Evolutionary conservation across 1,140 invertebrate genomes (phyloP).

Genomic region (Carcinoscorpius rotundicauda): DNA sequence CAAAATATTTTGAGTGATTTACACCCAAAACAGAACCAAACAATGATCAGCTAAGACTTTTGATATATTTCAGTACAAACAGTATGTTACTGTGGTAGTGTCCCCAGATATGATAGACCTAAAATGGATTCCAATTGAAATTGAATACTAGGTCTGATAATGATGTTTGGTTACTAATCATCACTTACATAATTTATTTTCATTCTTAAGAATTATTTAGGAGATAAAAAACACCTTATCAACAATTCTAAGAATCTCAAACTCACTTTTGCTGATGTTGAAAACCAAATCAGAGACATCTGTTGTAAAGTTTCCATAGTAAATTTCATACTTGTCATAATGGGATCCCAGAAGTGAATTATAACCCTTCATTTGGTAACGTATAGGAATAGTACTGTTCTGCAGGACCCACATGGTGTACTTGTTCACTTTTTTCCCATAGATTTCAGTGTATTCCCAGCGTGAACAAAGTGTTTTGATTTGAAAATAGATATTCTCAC

Average conservation of each 20-base stretch:
- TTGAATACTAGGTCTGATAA: too few species aligned
- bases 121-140: too few species aligned
- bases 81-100: too few species aligned
- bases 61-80: too few species aligned
- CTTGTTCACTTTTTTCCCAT: conserved; percentile 68
- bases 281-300: conserved; percentile 44
- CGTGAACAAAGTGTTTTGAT: not conserved
- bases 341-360: conserved; percentile 85
- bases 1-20: too few species aligned
- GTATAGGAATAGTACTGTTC: conserved; percentile 42
- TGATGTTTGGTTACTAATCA: too few species aligned
- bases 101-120: too few species aligned
- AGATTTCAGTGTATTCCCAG: conserved; percentile 51
- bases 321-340: conserved; percentile 87
- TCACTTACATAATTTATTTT: too few species aligned
- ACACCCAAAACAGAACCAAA: too few species aligned
- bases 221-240: too few species aligned
- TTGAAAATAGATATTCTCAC: not conserved
- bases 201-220: too few species aligned
- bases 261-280: conserved; percentile 34
- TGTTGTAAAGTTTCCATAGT: conserved; percentile 34
- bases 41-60: too few species aligned
- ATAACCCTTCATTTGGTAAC: conserved; percentile 87
- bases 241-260: not conserved
- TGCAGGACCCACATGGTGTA: conserved; percentile 59